Percentiles rank a stretch among this genome's conserved stretches.
Evolutionary conservation across 2,113 vertebrate genomes (phyloP).

Genomic region (Seriola dumerili): DNA sequence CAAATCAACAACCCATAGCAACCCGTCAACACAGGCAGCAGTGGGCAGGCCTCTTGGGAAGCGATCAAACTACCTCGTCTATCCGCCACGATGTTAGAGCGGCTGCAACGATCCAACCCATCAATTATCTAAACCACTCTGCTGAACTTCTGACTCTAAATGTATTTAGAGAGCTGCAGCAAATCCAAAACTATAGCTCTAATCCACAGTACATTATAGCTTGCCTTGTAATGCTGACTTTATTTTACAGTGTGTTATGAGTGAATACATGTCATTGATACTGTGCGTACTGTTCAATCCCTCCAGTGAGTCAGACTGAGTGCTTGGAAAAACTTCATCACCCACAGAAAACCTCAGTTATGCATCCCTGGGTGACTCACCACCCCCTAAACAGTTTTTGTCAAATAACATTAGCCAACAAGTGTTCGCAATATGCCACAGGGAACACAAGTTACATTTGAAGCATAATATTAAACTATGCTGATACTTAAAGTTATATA

Average conservation of each 20-base stretch:
- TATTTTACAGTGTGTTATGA: conserved; percentile 4
- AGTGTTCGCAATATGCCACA: neutral
- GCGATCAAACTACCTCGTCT: conserved; percentile 38
- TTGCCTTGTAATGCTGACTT: neutral
- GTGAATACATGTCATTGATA: neutral
- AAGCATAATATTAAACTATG: neutral
- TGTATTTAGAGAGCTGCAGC: conserved; percentile 6
- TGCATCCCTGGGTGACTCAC: conserved; percentile 51
- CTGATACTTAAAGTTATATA: neutral
- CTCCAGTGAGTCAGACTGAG: conserved; percentile 46
- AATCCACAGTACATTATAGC: neutral
- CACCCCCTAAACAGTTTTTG: neutral
- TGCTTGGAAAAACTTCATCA: conserved; percentile 55
- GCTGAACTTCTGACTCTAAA: conserved; percentile 17
- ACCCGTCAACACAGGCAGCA: conserved; percentile 69
- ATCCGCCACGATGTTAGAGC: conserved; percentile 35
- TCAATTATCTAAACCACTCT: conserved; percentile 47
- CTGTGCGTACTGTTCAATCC: conserved; percentile 14
- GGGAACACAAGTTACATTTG: neutral
- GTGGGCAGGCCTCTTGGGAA: conserved; percentile 55
- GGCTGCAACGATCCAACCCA: conserved; percentile 42
- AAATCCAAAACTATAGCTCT: conserved; percentile 13
- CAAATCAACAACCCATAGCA: conserved; percentile 72
- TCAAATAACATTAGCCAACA: conserved; percentile 14
- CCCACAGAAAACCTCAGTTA: conserved; percentile 30